Conservation (phyloP, 2,888 invertebrate genomes). For the Harmothoe impar region DNA sequence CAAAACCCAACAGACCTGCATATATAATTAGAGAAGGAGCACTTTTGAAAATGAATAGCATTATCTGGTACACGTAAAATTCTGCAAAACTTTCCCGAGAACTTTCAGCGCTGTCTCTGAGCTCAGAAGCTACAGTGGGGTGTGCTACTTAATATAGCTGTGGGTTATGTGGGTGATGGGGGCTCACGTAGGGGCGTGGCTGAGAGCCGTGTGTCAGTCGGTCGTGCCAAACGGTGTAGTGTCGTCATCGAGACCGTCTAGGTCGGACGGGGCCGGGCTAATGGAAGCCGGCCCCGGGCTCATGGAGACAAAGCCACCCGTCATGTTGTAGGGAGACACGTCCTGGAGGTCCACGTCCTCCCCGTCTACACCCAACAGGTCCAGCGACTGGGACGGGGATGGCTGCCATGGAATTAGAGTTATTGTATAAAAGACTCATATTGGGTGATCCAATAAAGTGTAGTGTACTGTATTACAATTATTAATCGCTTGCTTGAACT, state of each 20-base stretch:
- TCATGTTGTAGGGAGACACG: slow-evolving; percentile 78
- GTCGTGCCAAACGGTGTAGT: slow-evolving; percentile 63
- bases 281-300: slow-evolving; percentile 70
- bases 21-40: too few relatives aligned
- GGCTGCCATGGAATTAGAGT: background rate
- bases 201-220: slow-evolving; percentile 48
- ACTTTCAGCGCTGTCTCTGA: background rate
- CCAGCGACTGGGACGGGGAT: slow-evolving; percentile 69
- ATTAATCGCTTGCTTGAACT: too few relatives aligned
- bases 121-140: background rate
- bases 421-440: too few relatives aligned
- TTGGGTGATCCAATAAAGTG: too few relatives aligned
- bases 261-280: slow-evolving; percentile 72
- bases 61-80: background rate
- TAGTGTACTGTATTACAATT: too few relatives aligned
- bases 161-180: background rate
- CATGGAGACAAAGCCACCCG: slow-evolving; percentile 76
- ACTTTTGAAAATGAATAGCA: background rate
- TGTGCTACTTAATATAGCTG: background rate
- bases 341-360: slow-evolving; percentile 73
- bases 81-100: background rate
- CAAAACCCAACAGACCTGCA: background rate
- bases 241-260: slow-evolving; percentile 76
- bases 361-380: slow-evolving; percentile 76
- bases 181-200: background rate